phyloP scores from a whole-genome alignment of 2,113 vertebrate genomes.

The Perca schrenkii region DNA sequence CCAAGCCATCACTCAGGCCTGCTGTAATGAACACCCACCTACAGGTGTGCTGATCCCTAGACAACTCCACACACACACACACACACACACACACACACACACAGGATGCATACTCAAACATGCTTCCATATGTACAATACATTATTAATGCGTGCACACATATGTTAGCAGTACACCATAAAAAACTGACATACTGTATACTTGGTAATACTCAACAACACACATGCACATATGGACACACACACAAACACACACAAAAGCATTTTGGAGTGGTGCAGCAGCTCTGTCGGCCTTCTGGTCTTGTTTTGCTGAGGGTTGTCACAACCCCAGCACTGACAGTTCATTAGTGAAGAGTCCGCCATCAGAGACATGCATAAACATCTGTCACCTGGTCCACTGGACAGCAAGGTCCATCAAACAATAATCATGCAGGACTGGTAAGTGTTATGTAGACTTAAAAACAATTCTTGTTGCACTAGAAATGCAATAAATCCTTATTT shows the following conservation, averaged over 20 bases:
- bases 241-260: background rate
- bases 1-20: conserved; percentile 80
- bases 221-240: conserved; percentile 3
- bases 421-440: background rate
- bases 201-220: background rate
- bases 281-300: background rate
- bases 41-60: conserved; percentile 78
- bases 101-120: conserved; percentile 12
- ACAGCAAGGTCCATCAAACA: conserved; percentile 18
- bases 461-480: background rate
- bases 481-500: background rate
- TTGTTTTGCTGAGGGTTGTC: conserved; percentile 33
- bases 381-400: conserved; percentile 33
- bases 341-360: conserved; percentile 26
- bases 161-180: conserved; percentile 14
- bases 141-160: conserved; percentile 36
- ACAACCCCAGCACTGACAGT: conserved; percentile 26
- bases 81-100: conserved; percentile 12
- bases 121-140: conserved; percentile 16
- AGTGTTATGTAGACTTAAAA: background rate
- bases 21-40: conserved; percentile 81
- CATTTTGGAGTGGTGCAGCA: background rate
- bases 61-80: conserved; percentile 24
- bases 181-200: background rate
- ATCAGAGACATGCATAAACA: conserved; percentile 22